These are phyloP conservation scores for Noctua fimbriata DNA, from an alignment of 2,888 invertebrate genomes.

Conservation along the genomic window DNA sequence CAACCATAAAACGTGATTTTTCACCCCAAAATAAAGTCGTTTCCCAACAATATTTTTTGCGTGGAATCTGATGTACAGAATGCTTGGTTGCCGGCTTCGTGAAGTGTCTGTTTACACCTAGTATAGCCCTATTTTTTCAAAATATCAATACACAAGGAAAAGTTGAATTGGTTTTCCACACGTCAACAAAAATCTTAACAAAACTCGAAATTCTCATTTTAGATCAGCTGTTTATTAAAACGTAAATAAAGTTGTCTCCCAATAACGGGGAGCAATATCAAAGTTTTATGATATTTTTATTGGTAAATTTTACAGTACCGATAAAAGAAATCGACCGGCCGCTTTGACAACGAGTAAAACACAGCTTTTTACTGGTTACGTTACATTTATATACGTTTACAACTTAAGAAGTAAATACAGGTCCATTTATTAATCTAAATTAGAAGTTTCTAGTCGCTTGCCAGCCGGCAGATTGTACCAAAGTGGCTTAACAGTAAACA, in stretches of 20 bases:
- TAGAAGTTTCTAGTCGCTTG: slow-evolving; percentile 73
- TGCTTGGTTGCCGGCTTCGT: too few species aligned
- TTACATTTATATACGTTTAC: slow-evolving; percentile 49
- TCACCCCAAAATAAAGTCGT: too few species aligned
- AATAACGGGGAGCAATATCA: slow-evolving; percentile 51
- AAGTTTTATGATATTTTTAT: slow-evolving; percentile 70
- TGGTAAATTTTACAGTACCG: slow-evolving; percentile 65
- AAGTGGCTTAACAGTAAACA: slow-evolving; percentile 84
- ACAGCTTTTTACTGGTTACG: slow-evolving; percentile 50
- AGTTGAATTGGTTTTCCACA: background rate
- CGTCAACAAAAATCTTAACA: slow-evolving; percentile 6
- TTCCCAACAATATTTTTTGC: too few species aligned
- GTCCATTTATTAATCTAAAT: slow-evolving; percentile 77
- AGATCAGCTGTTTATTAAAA: slow-evolving; percentile 54
- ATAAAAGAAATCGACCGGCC: slow-evolving; percentile 57
- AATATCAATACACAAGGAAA: slow-evolving; percentile 6
- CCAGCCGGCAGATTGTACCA: slow-evolving; percentile 73
- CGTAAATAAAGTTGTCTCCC: slow-evolving; percentile 56
- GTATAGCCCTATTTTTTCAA: background rate
- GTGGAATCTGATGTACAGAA: too few species aligned
- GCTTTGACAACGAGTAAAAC: slow-evolving; percentile 64
- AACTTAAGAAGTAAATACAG: slow-evolving; percentile 57
- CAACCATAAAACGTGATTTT: too few species aligned
- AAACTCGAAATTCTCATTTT: slow-evolving; percentile 30
- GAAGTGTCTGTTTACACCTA: too few species aligned